These are phyloP conservation scores for Medauroidea extradentata DNA, from an alignment of 1,140 invertebrate genomes.

Conservation along the genomic window DNA sequence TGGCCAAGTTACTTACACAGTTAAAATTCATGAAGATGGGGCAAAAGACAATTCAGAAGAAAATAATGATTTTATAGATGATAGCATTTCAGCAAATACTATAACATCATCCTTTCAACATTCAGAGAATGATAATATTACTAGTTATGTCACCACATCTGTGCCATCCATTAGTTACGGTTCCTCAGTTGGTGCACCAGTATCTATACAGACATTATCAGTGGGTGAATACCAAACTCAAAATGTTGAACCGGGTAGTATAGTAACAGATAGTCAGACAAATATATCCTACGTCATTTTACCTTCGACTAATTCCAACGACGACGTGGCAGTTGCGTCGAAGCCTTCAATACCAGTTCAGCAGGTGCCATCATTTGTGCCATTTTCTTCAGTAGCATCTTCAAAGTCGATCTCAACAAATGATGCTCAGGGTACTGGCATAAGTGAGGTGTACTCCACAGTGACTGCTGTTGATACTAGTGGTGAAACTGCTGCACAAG, in stretches of 20 bases:
- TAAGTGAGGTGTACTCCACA: too few relatives aligned
- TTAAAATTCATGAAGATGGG: slow-evolving; percentile 8
- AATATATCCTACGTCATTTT: slow-evolving; percentile 14
- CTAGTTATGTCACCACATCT: slow-evolving; percentile 1
- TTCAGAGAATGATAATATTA: slow-evolving; percentile 1
- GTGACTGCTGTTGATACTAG: too few relatives aligned
- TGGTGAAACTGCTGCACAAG: too few relatives aligned
- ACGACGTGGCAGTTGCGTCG: neutral
- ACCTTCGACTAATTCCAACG: neutral
- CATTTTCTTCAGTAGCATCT: too few relatives aligned
- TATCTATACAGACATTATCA: neutral
- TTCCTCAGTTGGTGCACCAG: neutral
- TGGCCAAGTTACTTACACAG: slow-evolving; percentile 15
- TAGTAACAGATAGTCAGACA: neutral
- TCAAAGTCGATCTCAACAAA: too few relatives aligned
- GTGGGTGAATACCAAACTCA: neutral
- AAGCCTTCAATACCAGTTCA: neutral
- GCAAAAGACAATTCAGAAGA: neutral
- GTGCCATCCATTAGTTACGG: neutral
- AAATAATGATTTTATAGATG: neutral
- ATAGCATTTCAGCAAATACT: neutral
- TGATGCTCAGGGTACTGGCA: too few relatives aligned
- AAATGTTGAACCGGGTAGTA: neutral
- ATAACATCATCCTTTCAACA: neutral
- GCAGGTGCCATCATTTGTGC: too few relatives aligned